Percentiles rank a stretch among this genome's conserved stretches.
These are phyloP conservation scores for Mormyrus lacerda DNA, from an alignment of 2,113 vertebrate species.

Conservation along the genomic window DNA sequence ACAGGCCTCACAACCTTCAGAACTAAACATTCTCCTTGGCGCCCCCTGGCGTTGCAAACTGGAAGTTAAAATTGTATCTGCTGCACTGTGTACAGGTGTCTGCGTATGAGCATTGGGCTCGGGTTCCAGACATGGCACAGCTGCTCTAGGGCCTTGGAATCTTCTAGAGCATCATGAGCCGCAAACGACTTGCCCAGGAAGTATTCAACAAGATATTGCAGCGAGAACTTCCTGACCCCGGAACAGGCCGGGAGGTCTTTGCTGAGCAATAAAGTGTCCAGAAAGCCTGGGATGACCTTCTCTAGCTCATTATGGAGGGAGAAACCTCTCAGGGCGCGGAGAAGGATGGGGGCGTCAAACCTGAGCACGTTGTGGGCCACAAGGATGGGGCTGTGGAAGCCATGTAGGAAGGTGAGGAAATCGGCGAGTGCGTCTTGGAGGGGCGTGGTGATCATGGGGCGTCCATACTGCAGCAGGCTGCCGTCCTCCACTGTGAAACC, in stretches of 20 bases:
- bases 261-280: conserved; percentile 55
- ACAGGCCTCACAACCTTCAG: neutral
- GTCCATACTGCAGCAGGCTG: conserved; percentile 45
- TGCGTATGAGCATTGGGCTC: conserved; percentile 23
- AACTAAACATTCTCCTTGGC: neutral
- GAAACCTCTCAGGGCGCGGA: conserved; percentile 43
- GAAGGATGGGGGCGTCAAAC: conserved; percentile 52
- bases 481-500: conserved; percentile 49
- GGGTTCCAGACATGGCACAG: conserved; percentile 46
- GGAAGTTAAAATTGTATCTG: conserved; percentile 30
- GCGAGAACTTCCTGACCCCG: conserved; percentile 47
- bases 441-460: conserved; percentile 48
- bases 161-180: conserved; percentile 56
- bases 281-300: conserved; percentile 37
- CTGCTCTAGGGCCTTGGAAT: conserved; percentile 47
- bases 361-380: conserved; percentile 56
- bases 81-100: conserved; percentile 33
- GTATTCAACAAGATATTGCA: conserved; percentile 51
- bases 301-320: conserved; percentile 44
- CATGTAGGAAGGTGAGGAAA: conserved; percentile 56
- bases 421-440: conserved; percentile 49
- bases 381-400: conserved; percentile 44
- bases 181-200: conserved; percentile 51
- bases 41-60: neutral
- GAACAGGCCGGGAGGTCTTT: conserved; percentile 45